Base-by-base conservation (phyloP, 2,888 invertebrate species). In the Rutpela maculata region DNA sequence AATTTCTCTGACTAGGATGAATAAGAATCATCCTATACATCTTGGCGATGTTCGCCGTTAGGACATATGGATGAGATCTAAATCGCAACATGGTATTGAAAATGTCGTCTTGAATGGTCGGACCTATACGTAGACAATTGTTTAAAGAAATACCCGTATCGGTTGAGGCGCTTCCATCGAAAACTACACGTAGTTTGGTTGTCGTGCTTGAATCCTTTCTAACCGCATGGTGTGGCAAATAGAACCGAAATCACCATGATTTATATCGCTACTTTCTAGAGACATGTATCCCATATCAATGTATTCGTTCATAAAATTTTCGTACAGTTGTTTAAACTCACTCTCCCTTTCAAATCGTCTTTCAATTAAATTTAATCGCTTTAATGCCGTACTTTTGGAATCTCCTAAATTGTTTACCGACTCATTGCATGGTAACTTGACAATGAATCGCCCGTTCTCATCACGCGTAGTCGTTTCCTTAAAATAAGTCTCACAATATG, bases 121-220 rank as follows among this genome's bases (percentile, higher is more conserved):
- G 17, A 17, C 66, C 66, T 7, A 26, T n/a, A 10, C 11, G 19
- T 10, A 31, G 18, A 17, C 35, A 11, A 18, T 66, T 38, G 19
- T 66, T 66, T 43, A 66, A 43, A 15, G 66, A 66, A 17, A 66
- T 17, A 66, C 18, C 43, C 5, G 17, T 66, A 17, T n/a, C 38
- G 11, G n/a, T 18, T n/a, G 38, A 38, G n/a, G 35, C 35, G 0
- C 38, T 38, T 6, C 38, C 66, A 17, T 66, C 38, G 26, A 31
- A 26, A 6, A 63, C 63, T 22, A 63, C 63, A 1, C 63, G 63
- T 12, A n/a, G n/a, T 35, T 35, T 26, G 1, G 63, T 63, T 17
- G 74, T 76, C 12, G 63, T 35, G 57, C 75, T 75, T 7, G 65
- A 66, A 31, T 78, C 73, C 59, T 78, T 78, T 38, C 69, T 31